Base-by-base conservation (phyloP, 2,888 invertebrate species). In the Heliconius ethilla region DNA sequence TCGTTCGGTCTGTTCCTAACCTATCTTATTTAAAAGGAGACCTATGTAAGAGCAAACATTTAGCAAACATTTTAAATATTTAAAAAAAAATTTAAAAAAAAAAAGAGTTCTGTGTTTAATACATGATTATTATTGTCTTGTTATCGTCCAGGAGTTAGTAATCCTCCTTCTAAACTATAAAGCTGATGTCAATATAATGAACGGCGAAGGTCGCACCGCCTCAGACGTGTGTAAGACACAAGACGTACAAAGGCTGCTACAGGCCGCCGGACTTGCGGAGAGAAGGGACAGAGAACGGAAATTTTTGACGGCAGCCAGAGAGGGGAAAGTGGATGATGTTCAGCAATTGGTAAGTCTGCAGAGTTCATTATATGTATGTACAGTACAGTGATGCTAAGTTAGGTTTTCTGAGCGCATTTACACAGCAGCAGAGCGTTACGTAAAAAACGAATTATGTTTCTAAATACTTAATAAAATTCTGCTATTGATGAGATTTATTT, bases 121-220 rank as follows among this genome's bases (percentile, higher is more conserved):
- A 7, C 22, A 22, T 51, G 51, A 22, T 51, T 51, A 51, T 51
- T 51, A 51, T n/a, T n/a, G n/a, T 51, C 51, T 51, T 51, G 22
- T 51, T 51, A 51, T 51, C 51, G 18, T 86, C 2, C 86, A 96
- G 96, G 96, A 96, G 79, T 87, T 96, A 78, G 96, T 96, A 33
- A 95, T 95, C 66, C 87, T 96, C 0, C 90, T 96, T 1, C 86
- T 96, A 10, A 93, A 95, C 82, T 89, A 95, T 86, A 95, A 95
- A 86, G 96, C 96, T 0, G 95, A 96, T 82, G 95, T 96, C 0
- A 94, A 94, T 81, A 91, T 96, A 74, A 95, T 96, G 88, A 96
- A 96, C 84, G 95, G 96, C 1, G 96, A 96, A 84, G 96, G 96
- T 0, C 92, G 95, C 37, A 95, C 95, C 0, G 95, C 96, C 0